Evolutionary conservation across 2,797 vertebrate species (phyloP), one percentile per base, ranked within the genome.

Genomic region (Numenius phaeopus): DNA sequence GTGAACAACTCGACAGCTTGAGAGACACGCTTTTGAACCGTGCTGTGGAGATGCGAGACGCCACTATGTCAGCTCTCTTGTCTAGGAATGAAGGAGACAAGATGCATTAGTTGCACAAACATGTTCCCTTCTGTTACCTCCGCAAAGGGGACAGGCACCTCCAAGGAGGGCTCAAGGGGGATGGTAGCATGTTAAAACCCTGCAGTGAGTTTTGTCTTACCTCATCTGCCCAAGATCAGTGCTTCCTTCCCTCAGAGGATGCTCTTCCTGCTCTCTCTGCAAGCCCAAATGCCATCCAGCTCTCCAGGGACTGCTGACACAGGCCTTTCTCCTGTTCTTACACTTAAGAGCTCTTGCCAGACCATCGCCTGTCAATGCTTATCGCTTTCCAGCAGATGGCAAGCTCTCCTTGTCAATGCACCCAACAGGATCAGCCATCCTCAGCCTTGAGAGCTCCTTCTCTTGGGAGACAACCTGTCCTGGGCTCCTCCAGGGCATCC

Each of bases 331-430:
- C 14, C 54, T 34, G 30, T 32, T 66, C 32, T 22, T 61, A 2
- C 7, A 8, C 12, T 34, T 46, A 32, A 7, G 23, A 79, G 32
- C 58, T 79, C 39, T 47, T 47, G 26, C 32, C 55, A 21, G 27
- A 19, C 50, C 57, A 30, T 85, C 1, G 4, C 19, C 66, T 90
- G 81, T 77, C 59, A 57, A 9, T 85, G 67, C 72, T 37, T 37
- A 39, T 44, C 0, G 1, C 40, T 14, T 92, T 85, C 83, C 94
- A 96, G 89, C 78, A 96, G 90, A 87, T 89, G 94, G 93, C 90
- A 97, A 92, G 34, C 65, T n/a, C 50, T 92, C 57, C 46, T 58
- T 87, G 71, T 55, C 1, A 0, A 37, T 54, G 57, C 52, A 58
- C 9, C 7, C 34, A 59, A 4, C 17, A 14, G 40, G 42, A 39